These are phyloP conservation scores for Drosophila heteroneura DNA, from an alignment of 2,888 invertebrate genomes.

Conservation along the genomic window DNA sequence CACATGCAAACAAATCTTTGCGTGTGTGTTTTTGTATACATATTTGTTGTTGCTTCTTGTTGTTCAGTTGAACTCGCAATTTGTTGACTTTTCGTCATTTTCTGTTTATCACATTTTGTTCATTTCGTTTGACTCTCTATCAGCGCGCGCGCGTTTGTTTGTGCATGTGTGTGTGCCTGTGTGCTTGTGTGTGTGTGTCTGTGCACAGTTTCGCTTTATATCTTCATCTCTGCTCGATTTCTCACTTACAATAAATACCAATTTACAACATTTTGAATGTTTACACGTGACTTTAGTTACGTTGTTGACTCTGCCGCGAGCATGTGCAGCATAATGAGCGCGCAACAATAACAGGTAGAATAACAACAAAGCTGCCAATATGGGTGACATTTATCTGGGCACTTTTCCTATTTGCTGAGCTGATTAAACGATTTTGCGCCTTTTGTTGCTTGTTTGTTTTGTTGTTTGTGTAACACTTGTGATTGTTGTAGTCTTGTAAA, in stretches of 20 bases:
- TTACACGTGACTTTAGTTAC: slow-evolving; percentile 78
- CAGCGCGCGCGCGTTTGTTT: background rate
- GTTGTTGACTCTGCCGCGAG: slow-evolving; percentile 46
- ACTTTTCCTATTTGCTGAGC: slow-evolving; percentile 51
- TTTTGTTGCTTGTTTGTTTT: slow-evolving; percentile 30
- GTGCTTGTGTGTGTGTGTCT: slow-evolving; percentile 7
- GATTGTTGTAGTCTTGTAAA: slow-evolving; percentile 39
- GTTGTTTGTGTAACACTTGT: slow-evolving; percentile 29
- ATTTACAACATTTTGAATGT: slow-evolving; percentile 70
- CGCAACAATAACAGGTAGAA: slow-evolving; percentile 6
- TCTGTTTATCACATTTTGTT: slow-evolving; percentile 68
- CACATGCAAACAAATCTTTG: slow-evolving; percentile 44
- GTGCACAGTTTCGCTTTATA: slow-evolving; percentile 19
- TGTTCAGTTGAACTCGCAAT: slow-evolving; percentile 68
- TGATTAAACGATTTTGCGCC: slow-evolving; percentile 55
- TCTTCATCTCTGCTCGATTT: slow-evolving; percentile 34
- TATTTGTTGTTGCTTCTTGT: slow-evolving; percentile 25
- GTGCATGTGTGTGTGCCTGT: background rate
- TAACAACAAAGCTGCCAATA: slow-evolving; percentile 14
- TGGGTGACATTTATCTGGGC: slow-evolving; percentile 48
- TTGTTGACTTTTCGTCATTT: slow-evolving; percentile 73
- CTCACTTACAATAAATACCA: slow-evolving; percentile 70
- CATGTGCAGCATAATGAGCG: slow-evolving; percentile 31
- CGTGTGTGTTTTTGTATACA: slow-evolving; percentile 10
- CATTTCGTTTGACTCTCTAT: slow-evolving; percentile 26